Base-by-base conservation (phyloP, 2,797 vertebrate species). In the Argya squamiceps region DNA sequence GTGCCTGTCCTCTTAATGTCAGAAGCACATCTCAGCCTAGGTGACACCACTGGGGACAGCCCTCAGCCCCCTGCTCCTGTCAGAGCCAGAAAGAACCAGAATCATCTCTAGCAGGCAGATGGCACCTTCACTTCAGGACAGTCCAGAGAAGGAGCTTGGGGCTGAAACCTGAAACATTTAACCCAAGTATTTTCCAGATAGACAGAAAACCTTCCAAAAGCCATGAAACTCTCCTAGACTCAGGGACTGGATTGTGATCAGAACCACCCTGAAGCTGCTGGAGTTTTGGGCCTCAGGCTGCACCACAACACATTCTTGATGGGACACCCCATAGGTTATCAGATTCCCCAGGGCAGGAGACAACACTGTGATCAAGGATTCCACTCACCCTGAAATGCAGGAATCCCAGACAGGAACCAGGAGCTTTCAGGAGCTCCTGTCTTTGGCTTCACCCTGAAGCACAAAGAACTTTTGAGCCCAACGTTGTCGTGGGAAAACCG, bases 21-120 rank as follows among this genome's bases (percentile, higher is more conserved):
- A 68, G 63, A 78, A 76, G 26, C 37, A 37, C 1, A 2, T 63
- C 36, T 12, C 49, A 58, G 12, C 29, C 39, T 26, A 6, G 14
- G 36, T 70, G 69, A 27, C 62, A 70, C 39, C 7, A 5, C 1
- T 1, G 3, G 37, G 21, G 49, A 88, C 67, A 85, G 34, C 26
- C 41, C 26, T 34, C 20, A 39, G 34, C 8, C 8, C 32, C 37
- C 46, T 1, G 0, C 17, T 84, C 27, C 34, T 0, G 0, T 65
- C 17, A 46, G 8, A 71, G 41, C 29, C 46, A 91, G 47, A 74
- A 86, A 59, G 24, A 49, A 30, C 32, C 49, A 60, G 46, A 39
- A 60, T 30, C 3, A 6, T 39, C 39, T 87, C 52, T 43, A 30
- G 26, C 34, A 47, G 58, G 46, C 58, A 88, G 53, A 47, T 18